Evolutionary conservation across 2,888 invertebrate species (phyloP), one percentile per base, ranked within the genome.

Genomic region (Polydrusus tereticollis): DNA sequence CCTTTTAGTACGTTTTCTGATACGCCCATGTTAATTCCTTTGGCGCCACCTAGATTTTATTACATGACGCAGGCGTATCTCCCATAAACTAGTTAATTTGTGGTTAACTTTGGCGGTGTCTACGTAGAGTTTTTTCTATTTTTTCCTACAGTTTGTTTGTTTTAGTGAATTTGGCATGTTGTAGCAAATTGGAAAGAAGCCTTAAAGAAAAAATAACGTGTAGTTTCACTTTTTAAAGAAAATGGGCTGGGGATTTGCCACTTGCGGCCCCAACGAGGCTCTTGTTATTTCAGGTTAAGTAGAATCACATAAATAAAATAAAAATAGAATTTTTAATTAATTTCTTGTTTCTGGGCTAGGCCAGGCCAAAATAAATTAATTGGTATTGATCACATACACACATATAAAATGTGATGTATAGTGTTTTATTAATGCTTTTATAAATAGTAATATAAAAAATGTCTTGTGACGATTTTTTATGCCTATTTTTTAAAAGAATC

Each of bases 251-350:
- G 96, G 96, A 82, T 97, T 97, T 85, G 95, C 96, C 64, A 96
- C 96, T 75, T 97, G 97, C 84, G 97, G 97, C 55, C 97, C 97
- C 26, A 97, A 97, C 84, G 96, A 97, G 86, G 97, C 97, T 52
- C 89, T 97, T 55, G 96, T 97, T 41, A 95, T 97, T 78, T 97
- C 96, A 87, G 97, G 97, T 97, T 88, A 65, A 29, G 33, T 50
- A 38, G 1, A 86, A 83, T 80, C 41, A 65, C 65, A 43, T 18
- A 43, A 69, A 8, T 55, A 20, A 36, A 43, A 47, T 26, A 26
- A 52, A 52, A 10, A 52, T 47, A 36, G 45, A 20, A 12, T 60
- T 60, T 38, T 36, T n/a, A 8, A 29, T 14, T 0, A 29, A 33
- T 55, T 55, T 29, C 29, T 26, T 50, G 18, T 26, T 29, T 55